Base-by-base conservation (phyloP, 2,113 vertebrate species). In the Cyprinodon brontotheroides region DNA sequence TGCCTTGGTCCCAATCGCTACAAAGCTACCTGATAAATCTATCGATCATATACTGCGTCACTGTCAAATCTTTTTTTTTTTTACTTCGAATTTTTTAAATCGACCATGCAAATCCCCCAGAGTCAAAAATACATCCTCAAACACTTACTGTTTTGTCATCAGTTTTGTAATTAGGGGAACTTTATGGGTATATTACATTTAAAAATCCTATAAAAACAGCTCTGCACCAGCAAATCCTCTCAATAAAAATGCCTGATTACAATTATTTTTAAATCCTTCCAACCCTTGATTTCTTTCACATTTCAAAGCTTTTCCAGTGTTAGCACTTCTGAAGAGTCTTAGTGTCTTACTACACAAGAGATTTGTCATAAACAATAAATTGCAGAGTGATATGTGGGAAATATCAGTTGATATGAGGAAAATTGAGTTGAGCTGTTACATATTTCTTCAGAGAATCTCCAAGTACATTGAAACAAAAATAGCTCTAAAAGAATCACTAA, bases 401-500 rank as follows among this genome's bases (percentile, higher is more conserved):
- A 12, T 53, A 14, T 20, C 11, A 47, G 29, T 29, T 29, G 29
- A 29, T 29, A 29, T 29, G 29, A 29, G 29, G 29, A 29, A 29
- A 29, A 29, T 29, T 29, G 29, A 29, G 29, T 67, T 74, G 14
- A 22, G 38, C 59, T 68, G 37, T 61, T 70, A 36, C 36, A 36
- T 17, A 62, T 71, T 75, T 78, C 41, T 67, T 81, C 2, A 29
- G 37, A 68, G 17, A 50, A 70, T 85, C 47, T 15, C 64, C 68
- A 77, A 68, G 38, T 76, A 43, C 3, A 78, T 8, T 50, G 4
- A 67, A 65, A 39, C 53, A 68, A 79, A 82, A 83, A 78, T 61
- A 72, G 50, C 80, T 75, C 37, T 77, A n/a, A 79, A 73, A 82
- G 57, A 87, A 78, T 83, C 3, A 0, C 43, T 64, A 77, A 74